Conservation (phyloP, 1,140 invertebrate genomes). For the Microplitis mediator region DNA sequence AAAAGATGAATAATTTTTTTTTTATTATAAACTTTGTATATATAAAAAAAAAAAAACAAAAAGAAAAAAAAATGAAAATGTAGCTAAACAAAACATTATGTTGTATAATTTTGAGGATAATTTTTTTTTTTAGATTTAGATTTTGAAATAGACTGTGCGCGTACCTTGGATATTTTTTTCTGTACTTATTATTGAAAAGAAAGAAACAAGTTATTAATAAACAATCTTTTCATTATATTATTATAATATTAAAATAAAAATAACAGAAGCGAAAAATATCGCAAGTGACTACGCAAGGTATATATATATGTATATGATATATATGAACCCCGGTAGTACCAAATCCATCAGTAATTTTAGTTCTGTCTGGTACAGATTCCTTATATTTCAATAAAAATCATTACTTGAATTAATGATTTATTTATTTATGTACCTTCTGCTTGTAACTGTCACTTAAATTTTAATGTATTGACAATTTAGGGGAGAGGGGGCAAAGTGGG, state of each 20-base stretch:
- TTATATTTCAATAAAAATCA: conserved; percentile 64
- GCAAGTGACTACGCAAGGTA: conserved; percentile 52
- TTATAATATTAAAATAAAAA: conserved; percentile 44
- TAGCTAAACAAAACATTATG: too few species aligned
- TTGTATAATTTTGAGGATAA: conserved; percentile 27
- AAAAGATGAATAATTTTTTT: neutral
- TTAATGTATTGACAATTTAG: neutral
- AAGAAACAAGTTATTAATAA: too few species aligned
- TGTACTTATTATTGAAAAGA: conserved; percentile 57
- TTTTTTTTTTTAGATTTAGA: conserved; percentile 56
- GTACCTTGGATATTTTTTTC: conserved; percentile 60
- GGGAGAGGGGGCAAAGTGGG: too few species aligned
- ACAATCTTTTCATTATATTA: conserved; percentile 46
- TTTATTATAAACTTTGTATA: neutral
- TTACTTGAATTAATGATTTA: conserved; percentile 48
- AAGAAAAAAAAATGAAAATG: too few species aligned
- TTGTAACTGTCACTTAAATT: neutral
- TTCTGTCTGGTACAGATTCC: conserved; percentile 65
- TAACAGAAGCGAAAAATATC: conserved; percentile 42
- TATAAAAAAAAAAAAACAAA: neutral
- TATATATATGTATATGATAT: conserved; percentile 46
- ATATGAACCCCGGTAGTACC: conserved; percentile 62
- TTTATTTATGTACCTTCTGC: neutral
- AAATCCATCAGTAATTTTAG: conserved; percentile 64
- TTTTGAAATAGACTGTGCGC: conserved; percentile 59